phyloP scores from a whole-genome alignment of 1,140 invertebrate species.

The Leptinotarsa texana region DNA sequence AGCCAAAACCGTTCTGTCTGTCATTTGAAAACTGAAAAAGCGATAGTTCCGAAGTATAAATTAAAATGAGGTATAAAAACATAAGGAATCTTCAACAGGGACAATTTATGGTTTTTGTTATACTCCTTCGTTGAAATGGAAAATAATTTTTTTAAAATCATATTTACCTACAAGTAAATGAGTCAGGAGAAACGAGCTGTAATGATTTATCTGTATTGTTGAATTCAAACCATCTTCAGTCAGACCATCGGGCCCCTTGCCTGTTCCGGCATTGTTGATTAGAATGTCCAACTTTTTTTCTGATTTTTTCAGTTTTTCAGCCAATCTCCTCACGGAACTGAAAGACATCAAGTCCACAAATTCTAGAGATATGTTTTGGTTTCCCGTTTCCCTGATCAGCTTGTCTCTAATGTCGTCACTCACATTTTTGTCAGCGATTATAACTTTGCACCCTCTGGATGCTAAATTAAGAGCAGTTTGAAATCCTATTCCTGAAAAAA shows the following conservation, averaged over 20 bases:
- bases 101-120: too few species aligned
- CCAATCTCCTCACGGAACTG: conserved; percentile 47
- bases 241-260: conserved; percentile 39
- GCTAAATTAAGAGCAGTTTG: conserved; percentile 11
- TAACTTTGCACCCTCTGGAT: conserved; percentile 15
- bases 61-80: too few species aligned
- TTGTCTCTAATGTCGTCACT: background rate
- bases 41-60: too few species aligned
- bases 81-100: too few species aligned
- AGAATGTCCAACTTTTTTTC: conserved; percentile 59
- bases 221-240: conserved; percentile 66
- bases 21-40: too few species aligned
- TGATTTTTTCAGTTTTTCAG: conserved; percentile 42
- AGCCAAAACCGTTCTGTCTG: too few species aligned
- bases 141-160: too few species aligned
- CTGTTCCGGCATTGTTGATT: conserved; percentile 61
- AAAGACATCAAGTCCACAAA: conserved; percentile 50
- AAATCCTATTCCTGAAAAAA: conserved; percentile 18
- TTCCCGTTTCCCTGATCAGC: background rate
- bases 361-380: conserved; percentile 1
- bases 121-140: too few species aligned
- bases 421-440: conserved; percentile 13
- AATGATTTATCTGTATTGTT: conserved; percentile 67
- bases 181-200: conserved; percentile 70
- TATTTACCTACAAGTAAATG: conserved; percentile 62